phyloP scores from a whole-genome alignment of 2,888 invertebrate species.

The Rhamnusium bicolor region DNA sequence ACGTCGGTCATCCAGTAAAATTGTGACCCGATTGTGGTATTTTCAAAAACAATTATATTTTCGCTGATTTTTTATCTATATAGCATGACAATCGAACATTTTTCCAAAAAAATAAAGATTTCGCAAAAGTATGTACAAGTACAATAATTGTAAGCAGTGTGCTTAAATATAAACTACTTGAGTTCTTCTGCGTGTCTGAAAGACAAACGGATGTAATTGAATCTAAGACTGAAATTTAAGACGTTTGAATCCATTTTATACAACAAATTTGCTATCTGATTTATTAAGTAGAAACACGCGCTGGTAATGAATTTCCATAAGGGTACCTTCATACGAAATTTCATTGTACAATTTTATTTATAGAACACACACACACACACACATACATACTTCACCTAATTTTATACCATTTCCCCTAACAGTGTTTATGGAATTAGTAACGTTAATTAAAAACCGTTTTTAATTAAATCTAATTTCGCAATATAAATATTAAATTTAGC shows the following conservation, averaged over 20 bases:
- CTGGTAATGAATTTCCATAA: not conserved
- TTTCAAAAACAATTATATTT: too few relatives aligned
- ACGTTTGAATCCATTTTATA: not conserved
- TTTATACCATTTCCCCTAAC: not conserved
- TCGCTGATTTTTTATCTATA: too few relatives aligned
- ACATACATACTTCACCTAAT: not conserved
- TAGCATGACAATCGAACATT: too few relatives aligned
- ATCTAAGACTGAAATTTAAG: conserved; percentile 6
- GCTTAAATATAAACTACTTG: too few relatives aligned
- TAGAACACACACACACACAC: not conserved
- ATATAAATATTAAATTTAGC: not conserved
- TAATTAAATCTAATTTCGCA: not conserved
- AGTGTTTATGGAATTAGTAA: not conserved
- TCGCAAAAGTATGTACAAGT: too few relatives aligned
- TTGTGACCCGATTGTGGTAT: too few relatives aligned
- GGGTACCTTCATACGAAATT: conserved; percentile 3
- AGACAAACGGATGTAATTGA: not conserved
- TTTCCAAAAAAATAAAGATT: too few relatives aligned
- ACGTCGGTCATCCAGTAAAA: too few relatives aligned
- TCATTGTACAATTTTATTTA: not conserved
- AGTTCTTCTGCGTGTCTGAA: too few relatives aligned
- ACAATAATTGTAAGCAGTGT: too few relatives aligned
- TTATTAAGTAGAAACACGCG: not conserved
- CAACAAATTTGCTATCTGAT: conserved; percentile 4
- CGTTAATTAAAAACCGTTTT: not conserved